Evolutionary conservation across 2,888 invertebrate genomes (phyloP).

Genomic region (Epistrophella euchroma): DNA sequence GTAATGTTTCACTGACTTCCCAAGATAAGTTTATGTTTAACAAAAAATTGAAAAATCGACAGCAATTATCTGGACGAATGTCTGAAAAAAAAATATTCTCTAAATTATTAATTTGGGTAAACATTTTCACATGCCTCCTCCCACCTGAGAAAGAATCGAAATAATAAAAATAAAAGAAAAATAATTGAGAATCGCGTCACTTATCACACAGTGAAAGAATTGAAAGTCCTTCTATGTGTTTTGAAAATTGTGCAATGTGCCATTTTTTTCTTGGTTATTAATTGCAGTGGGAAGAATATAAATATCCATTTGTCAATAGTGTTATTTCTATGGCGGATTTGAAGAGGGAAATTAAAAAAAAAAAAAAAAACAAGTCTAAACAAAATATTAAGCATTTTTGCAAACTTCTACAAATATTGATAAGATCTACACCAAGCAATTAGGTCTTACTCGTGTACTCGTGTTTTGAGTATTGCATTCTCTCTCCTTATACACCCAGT

Average conservation of each 20-base stretch:
- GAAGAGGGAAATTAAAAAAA: background rate
- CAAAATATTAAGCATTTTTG: slow-evolving; percentile 26
- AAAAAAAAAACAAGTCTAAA: slow-evolving; percentile 20
- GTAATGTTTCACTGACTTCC: slow-evolving; percentile 18
- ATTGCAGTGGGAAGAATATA: background rate
- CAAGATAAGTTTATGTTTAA: slow-evolving; percentile 35
- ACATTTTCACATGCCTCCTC: background rate
- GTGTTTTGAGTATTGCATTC: slow-evolving; percentile 4
- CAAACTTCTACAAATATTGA: slow-evolving; percentile 41
- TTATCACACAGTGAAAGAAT: slow-evolving; percentile 8
- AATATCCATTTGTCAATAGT: background rate
- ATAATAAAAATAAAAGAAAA: slow-evolving; percentile 40
- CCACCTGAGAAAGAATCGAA: background rate
- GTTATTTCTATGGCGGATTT: background rate
- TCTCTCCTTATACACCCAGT: background rate
- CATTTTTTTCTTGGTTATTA: slow-evolving; percentile 12
- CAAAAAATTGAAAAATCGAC: slow-evolving; percentile 58
- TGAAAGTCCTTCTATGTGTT: slow-evolving; percentile 27
- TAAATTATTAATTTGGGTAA: slow-evolving; percentile 54
- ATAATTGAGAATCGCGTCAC: slow-evolving; percentile 37
- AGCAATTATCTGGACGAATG: slow-evolving; percentile 47
- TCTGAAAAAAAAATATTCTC: slow-evolving; percentile 36
- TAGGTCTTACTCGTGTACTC: slow-evolving; percentile 5
- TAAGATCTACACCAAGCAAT: slow-evolving; percentile 50
- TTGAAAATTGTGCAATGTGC: slow-evolving; percentile 25